Evolutionary conservation across 2,797 vertebrate species (phyloP).

Genomic region (Myotis pilosus): DNA sequence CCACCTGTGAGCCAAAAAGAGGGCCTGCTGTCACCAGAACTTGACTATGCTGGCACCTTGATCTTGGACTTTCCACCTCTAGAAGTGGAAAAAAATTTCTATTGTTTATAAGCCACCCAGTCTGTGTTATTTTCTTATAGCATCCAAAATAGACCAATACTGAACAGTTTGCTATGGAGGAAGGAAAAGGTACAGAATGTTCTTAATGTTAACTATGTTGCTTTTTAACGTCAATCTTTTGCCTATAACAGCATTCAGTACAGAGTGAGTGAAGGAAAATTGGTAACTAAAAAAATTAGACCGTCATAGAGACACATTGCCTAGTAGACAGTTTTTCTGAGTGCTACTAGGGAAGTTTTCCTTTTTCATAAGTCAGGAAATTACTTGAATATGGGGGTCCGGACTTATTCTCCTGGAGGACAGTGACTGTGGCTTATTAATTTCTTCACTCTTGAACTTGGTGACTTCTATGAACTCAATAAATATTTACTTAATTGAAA

Average conservation of each 20-base stretch:
- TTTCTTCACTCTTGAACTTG: not conserved
- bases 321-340: not conserved
- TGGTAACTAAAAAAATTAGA: not conserved
- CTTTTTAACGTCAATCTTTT: not conserved
- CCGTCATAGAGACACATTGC: not conserved
- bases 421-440: not conserved
- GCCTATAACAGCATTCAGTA: not conserved
- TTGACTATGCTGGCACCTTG: not conserved
- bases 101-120: not conserved
- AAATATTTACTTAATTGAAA: not conserved
- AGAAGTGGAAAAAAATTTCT: not conserved
- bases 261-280: not conserved
- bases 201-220: not conserved
- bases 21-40: not conserved
- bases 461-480: not conserved
- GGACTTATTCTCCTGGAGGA: not conserved
- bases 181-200: not conserved
- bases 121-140: not conserved
- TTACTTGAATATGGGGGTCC: not conserved
- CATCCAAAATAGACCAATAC: not conserved
- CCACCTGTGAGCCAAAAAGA: not conserved
- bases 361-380: not conserved
- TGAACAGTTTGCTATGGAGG: not conserved
- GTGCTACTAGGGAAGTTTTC: not conserved
- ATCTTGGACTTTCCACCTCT: not conserved